A percentile compares a stretch with the other conserved stretches of the same genome.
Conservation (phyloP, 2,888 invertebrate species). For the Drosophila testacea region DNA sequence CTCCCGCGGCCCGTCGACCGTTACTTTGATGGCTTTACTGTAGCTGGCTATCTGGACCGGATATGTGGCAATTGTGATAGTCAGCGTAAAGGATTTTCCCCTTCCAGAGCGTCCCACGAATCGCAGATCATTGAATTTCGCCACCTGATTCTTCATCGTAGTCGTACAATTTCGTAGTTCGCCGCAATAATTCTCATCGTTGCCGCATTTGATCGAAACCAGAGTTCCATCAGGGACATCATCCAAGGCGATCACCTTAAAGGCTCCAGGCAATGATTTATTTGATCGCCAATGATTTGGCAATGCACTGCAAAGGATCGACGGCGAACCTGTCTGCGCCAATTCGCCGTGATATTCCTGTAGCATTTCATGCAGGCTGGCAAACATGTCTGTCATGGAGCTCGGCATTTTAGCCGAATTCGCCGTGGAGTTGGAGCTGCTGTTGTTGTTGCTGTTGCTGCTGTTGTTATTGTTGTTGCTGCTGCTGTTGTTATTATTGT, state of each 20-base stretch:
- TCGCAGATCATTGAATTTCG: constrained; percentile 98
- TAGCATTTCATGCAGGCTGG: constrained; percentile 91
- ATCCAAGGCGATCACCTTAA: constrained; percentile 97
- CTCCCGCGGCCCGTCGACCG: constrained; percentile 99
- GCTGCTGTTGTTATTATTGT: constrained; percentile 40
- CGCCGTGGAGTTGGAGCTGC: constrained; percentile 57
- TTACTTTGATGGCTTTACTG: constrained; percentile 99
- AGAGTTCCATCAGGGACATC: constrained; percentile 97
- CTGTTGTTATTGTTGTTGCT: constrained; percentile 45
- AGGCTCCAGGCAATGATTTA: constrained; percentile 97
- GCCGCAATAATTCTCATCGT: constrained; percentile 98
- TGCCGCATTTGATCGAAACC: constrained; percentile 97
- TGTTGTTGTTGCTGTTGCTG: constrained; percentile 19
- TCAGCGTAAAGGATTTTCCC: constrained; percentile 97
- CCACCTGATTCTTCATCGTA: constrained; percentile 98
- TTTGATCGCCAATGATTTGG: constrained; percentile 99
- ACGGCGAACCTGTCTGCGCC: constrained; percentile 97
- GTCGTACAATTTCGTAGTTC: constrained; percentile 97
- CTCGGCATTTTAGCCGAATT: constrained; percentile 86
- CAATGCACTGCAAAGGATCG: constrained; percentile 96
- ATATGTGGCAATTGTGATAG: constrained; percentile 93
- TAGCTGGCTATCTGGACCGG: constrained; percentile 96
- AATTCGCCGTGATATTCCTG: constrained; percentile 97
- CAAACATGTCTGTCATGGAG: constrained; percentile 91
- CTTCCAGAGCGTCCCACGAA: constrained; percentile 99